Evolutionary conservation across 2,888 invertebrate genomes (phyloP), one percentile per base, ranked within the genome.

Genomic region (Gerris lacustris): DNA sequence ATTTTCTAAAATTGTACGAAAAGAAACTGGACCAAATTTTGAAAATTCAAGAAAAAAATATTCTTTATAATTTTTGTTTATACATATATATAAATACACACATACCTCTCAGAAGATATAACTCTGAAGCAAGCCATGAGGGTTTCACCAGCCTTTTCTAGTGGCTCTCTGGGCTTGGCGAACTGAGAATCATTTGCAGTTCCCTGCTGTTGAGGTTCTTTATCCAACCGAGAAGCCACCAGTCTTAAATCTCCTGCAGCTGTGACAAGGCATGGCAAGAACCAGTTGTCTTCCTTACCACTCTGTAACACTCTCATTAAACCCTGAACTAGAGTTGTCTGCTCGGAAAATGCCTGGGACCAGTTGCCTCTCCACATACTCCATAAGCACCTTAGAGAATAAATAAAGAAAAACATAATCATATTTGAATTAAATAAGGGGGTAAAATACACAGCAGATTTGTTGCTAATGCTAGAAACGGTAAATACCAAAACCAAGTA

Each of bases 201-300:
- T 44, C 67, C 74, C 72, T 31, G 73, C 70, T 67, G 63, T 2
- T 63, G 69, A n/a, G 71, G 67, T n/a, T 47, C 62, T 11, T 63
- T 69, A 79, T 95, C 94, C 44, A 91, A 92, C 79, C 88, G 86
- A 73, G 90, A 87, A 0, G 92, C 92, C 70, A 93, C 84, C n/a
- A 90, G 84, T 70, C 98, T 83, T 63, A 99, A 83, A 81, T 99
- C 98, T 17, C 94, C 84, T 77, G 95, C 94, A 15, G 93, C 86
- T 0, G 88, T 86, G 78, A 93, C 94, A 90, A 98, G 92, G 7
- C 98, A 86, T 0, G 95, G 92, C n/a, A 99, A 82, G 76, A 91
- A 90, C 98, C 98, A 99, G 80, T 98, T 98, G 77, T 95, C 95
- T 76, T 97, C 97, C 76, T 93, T 94, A 76, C 92, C 89, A 55